These are phyloP conservation scores for Corythaeola cristata DNA, from an alignment of 2,113 vertebrate genomes.

Conservation along the genomic window DNA sequence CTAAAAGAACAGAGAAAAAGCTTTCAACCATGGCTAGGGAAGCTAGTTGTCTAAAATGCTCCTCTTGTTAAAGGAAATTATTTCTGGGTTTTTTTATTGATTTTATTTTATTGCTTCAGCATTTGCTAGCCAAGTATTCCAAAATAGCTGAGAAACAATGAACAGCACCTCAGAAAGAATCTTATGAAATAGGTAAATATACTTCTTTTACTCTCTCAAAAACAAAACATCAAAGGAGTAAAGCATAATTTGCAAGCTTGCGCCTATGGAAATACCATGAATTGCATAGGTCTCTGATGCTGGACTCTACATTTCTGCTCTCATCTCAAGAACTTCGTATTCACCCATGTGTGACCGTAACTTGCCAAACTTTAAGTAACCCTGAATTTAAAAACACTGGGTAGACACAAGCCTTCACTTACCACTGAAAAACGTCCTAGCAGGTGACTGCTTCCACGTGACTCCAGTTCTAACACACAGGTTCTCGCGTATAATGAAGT, in stretches of 20 bases:
- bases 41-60: background rate
- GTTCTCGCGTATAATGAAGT: background rate
- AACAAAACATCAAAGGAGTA: background rate
- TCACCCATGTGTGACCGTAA: background rate
- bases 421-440: constrained; percentile 67
- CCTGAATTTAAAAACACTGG: background rate
- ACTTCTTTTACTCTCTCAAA: background rate
- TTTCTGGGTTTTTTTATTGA: background rate
- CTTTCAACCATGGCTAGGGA: background rate
- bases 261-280: background rate
- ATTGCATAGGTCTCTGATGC: background rate
- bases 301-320: background rate
- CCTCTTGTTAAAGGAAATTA: background rate
- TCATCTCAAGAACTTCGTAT: background rate
- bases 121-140: background rate
- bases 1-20: background rate
- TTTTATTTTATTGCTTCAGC: background rate
- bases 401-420: constrained; percentile 6
- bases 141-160: background rate
- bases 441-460: constrained; percentile 40
- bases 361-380: background rate
- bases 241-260: background rate
- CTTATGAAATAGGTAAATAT: background rate
- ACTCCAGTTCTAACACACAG: background rate
- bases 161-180: background rate